Conservation (phyloP, 2,888 invertebrate genomes). For the Meiosimyza platycephala region DNA sequence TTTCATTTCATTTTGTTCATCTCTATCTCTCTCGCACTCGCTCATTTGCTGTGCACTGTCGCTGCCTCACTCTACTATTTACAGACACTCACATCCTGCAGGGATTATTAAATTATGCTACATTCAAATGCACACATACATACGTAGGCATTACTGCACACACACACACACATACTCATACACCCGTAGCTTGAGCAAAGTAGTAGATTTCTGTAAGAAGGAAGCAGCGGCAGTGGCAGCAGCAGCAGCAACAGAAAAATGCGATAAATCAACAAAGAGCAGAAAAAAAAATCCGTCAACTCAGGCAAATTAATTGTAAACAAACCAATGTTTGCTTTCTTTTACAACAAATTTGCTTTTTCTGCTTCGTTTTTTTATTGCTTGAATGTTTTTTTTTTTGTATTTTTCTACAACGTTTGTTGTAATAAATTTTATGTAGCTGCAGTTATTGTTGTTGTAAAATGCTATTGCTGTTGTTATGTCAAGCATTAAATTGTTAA, state of each 20-base stretch:
- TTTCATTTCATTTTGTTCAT: background rate
- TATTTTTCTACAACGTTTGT: background rate
- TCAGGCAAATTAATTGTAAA: slow-evolving; percentile 36
- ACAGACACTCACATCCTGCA: slow-evolving; percentile 9
- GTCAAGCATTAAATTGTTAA: background rate
- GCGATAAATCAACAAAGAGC: slow-evolving; percentile 29
- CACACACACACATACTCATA: background rate
- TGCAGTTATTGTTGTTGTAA: no score
- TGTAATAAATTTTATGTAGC: no score
- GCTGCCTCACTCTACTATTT: background rate
- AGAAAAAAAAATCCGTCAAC: slow-evolving; percentile 24
- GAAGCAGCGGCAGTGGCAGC: background rate
- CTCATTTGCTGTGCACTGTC: background rate
- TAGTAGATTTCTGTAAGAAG: background rate
- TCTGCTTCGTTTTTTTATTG: background rate
- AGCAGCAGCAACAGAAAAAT: background rate
- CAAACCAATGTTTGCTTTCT: slow-evolving; percentile 30
- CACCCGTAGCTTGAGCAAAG: background rate
- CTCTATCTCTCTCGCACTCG: background rate
- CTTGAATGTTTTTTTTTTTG: background rate
- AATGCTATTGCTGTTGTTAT: no score
- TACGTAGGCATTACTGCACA: background rate
- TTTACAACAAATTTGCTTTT: slow-evolving; percentile 22
- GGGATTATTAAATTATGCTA: slow-evolving; percentile 23
- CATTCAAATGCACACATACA: background rate